These are phyloP conservation scores for Pollicipes pollicipes DNA, from an alignment of 1,140 invertebrate species.

Conservation along the genomic window DNA sequence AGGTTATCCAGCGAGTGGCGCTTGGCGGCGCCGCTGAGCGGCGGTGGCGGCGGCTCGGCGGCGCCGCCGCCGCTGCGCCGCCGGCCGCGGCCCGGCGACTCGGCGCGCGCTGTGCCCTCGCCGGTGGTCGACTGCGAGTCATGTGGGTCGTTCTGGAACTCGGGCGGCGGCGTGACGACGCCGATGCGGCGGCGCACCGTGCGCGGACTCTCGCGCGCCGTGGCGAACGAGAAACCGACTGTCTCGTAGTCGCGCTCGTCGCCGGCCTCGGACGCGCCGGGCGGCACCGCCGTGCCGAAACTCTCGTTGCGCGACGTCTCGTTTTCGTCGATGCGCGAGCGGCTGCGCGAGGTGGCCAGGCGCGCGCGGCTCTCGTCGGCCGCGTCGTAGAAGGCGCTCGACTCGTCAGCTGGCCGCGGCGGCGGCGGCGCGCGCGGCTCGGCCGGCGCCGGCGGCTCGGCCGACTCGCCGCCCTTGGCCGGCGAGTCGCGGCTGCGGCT, in stretches of 20 bases:
- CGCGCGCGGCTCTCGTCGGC: not conserved
- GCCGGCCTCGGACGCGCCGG: not conserved
- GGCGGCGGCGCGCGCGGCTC: not conserved
- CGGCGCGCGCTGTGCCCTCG: constrained; percentile 15
- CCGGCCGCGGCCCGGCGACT: constrained; percentile 19
- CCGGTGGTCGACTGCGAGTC: constrained; percentile 14
- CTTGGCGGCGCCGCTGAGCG: constrained; percentile 20
- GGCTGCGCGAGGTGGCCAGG: not conserved
- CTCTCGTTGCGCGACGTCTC: not conserved
- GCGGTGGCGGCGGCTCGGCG: constrained; percentile 16
- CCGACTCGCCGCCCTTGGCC: not conserved
- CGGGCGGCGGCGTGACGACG: constrained; percentile 17
- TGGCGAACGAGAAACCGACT: constrained; percentile 3
- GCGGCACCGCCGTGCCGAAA: not conserved
- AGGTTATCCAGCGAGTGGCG: constrained; percentile 17
- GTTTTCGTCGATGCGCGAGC: not conserved
- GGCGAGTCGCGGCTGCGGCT: not conserved
- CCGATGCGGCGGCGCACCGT: constrained; percentile 16
- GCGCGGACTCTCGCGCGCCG: constrained; percentile 13
- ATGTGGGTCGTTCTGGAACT: constrained; percentile 20
- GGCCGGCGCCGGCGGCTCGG: not conserved
- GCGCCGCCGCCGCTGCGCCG: constrained; percentile 14
- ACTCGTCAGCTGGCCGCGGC: not conserved
- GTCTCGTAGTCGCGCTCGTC: not conserved
- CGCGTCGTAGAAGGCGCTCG: not conserved